A percentile compares a stretch with the other conserved stretches of the same genome.
phyloP scores from a whole-genome alignment of 2,113 vertebrate genomes.

The Corythoichthys intestinalis region DNA sequence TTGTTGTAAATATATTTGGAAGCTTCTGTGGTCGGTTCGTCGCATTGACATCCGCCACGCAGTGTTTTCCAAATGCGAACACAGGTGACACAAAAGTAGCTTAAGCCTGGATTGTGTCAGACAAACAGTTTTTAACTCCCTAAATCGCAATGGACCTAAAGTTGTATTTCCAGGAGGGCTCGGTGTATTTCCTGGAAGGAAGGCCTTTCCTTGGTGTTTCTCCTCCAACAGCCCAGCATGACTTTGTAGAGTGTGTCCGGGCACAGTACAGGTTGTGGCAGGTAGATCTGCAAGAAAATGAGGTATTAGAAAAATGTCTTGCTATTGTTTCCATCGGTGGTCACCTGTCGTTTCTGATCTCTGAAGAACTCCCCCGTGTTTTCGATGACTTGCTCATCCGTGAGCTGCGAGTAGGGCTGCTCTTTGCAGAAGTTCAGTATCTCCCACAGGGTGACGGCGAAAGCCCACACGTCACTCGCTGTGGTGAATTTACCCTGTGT shows the following conservation, averaged over 20 bases:
- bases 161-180: slow-evolving; percentile 77
- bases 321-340: slow-evolving; percentile 9
- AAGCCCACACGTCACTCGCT: slow-evolving; percentile 96
- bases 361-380: slow-evolving; percentile 99
- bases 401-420: slow-evolving; percentile 93
- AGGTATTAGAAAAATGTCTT: not conserved
- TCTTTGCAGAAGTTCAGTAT: slow-evolving; percentile 92
- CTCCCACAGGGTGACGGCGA: slow-evolving; percentile 94
- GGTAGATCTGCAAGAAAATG: slow-evolving; percentile 78
- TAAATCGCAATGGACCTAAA: slow-evolving; percentile 46
- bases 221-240: slow-evolving; percentile 96
- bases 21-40: slow-evolving; percentile 44
- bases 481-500: slow-evolving; percentile 95
- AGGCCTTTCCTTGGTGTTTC: slow-evolving; percentile 90
- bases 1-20: slow-evolving; percentile 22
- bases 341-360: slow-evolving; percentile 92
- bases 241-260: slow-evolving; percentile 91
- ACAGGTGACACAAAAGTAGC: slow-evolving; percentile 33
- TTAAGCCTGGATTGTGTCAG: slow-evolving; percentile 51
- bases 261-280: slow-evolving; percentile 88
- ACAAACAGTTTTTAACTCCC: slow-evolving; percentile 15
- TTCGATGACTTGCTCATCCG: slow-evolving; percentile 96
- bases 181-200: slow-evolving; percentile 89
- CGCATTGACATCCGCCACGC: slow-evolving; percentile 23
- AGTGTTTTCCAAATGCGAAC: slow-evolving; percentile 32